Conservation (phyloP, 2,113 vertebrate genomes). For the Ammodramus savannarum region DNA sequence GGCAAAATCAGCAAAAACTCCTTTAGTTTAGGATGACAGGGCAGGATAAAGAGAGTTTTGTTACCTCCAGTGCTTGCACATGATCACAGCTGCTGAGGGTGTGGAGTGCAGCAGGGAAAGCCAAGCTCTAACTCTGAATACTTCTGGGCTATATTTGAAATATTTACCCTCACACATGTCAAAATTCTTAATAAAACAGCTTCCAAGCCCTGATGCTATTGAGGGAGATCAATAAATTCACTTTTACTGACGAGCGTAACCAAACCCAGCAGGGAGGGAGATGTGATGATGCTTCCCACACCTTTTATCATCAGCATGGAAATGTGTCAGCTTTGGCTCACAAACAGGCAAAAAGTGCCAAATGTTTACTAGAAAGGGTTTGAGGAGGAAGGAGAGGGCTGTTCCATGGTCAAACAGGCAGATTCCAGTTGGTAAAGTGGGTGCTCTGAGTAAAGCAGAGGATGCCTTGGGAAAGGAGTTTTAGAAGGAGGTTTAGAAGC, state of each 20-base stretch:
- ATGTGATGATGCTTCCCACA: not conserved
- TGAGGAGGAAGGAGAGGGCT: not conserved
- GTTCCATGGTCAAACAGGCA: not conserved
- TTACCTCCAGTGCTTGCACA: not conserved
- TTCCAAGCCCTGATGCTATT: not conserved
- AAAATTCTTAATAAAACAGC: not conserved
- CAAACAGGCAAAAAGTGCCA: not conserved
- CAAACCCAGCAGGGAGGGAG: rapidly evolving
- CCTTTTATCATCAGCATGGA: not conserved
- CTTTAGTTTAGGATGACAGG: not conserved
- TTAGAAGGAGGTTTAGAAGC: not conserved
- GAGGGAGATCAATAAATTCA: not conserved
- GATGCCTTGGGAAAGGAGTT: not conserved
- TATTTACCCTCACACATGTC: not conserved
- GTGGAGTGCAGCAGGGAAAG: not conserved
- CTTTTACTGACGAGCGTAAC: not conserved
- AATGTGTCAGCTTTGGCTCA: not conserved
- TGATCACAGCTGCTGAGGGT: not conserved
- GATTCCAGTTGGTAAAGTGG: too few species aligned
- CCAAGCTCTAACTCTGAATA: not conserved
- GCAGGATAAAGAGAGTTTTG: not conserved
- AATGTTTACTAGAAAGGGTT: rapidly evolving
- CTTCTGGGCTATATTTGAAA: not conserved
- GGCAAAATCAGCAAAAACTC: conserved; percentile 24
- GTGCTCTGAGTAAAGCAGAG: not conserved